Conservation (phyloP, 2,797 vertebrate species). For the Clarias pachynema region DNA sequence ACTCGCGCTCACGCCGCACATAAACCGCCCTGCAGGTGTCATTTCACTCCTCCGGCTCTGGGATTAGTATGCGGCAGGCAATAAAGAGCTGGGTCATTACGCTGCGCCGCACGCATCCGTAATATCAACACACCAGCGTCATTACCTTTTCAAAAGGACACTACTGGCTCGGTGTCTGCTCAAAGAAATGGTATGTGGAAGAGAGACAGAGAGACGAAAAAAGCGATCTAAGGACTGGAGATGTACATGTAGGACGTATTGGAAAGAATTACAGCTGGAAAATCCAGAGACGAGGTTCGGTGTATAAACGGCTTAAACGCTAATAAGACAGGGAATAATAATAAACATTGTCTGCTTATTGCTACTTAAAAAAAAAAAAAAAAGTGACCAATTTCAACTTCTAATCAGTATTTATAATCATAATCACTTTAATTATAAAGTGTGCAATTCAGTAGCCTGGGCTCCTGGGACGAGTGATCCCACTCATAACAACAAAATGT, state of each 20-base stretch:
- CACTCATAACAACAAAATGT: too few relatives aligned
- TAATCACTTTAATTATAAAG: too few relatives aligned
- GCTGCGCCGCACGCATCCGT: constrained; percentile 75
- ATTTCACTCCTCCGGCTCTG: constrained; percentile 77
- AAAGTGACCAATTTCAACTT: too few relatives aligned
- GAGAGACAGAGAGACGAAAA: constrained; percentile 47
- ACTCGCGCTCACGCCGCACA: constrained; percentile 14
- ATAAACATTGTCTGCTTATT: too few relatives aligned
- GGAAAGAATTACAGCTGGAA: not conserved
- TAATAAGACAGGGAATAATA: too few relatives aligned
- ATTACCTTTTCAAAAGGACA: constrained; percentile 82
- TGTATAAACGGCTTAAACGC: too few relatives aligned
- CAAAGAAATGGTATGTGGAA: constrained; percentile 58
- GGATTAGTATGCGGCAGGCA: constrained; percentile 79
- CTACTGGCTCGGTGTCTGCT: constrained; percentile 72
- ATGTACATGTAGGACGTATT: not conserved
- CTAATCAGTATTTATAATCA: too few relatives aligned
- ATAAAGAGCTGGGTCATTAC: constrained; percentile 79
- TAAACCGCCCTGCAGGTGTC: constrained; percentile 77
- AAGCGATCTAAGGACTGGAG: constrained; percentile 4
- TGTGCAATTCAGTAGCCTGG: too few relatives aligned
- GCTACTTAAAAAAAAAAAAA: too few relatives aligned
- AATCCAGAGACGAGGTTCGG: not conserved
- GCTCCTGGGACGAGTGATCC: too few relatives aligned
- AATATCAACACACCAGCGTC: constrained; percentile 79